A percentile compares a stretch with the other conserved stretches of the same genome.
phyloP scores from a whole-genome alignment of 1,140 invertebrate genomes.

The Bombyx mandarina region DNA sequence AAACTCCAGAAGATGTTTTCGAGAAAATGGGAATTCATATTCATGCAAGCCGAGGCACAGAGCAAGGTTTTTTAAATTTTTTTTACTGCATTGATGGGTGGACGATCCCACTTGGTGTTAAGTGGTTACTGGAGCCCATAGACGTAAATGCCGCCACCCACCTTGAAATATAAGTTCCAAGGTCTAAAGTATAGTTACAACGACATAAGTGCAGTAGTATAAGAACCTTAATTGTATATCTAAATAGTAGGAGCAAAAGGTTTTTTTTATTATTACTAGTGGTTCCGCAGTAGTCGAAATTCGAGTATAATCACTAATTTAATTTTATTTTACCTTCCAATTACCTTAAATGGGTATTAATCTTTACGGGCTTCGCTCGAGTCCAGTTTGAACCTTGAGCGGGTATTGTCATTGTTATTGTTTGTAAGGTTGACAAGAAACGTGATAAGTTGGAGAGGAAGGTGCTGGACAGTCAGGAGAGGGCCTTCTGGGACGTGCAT shows the following conservation, averaged over 20 bases:
- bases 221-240: no score
- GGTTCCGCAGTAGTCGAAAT: background rate
- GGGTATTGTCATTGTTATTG: background rate
- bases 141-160: no score
- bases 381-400: background rate
- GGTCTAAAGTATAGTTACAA: no score
- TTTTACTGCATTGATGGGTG: no score
- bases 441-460: slow-evolving; percentile 98
- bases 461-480: slow-evolving; percentile 98
- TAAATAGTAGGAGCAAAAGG: background rate
- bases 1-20: slow-evolving; percentile 99
- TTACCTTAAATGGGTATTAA: no score
- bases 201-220: no score
- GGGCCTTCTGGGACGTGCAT: slow-evolving; percentile 99
- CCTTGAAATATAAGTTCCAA: no score
- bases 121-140: no score
- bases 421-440: slow-evolving; percentile 94
- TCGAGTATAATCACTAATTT: no score
- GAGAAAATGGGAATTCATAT: slow-evolving; percentile 99
- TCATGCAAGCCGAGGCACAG: slow-evolving; percentile 94
- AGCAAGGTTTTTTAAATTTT: slow-evolving; percentile 51
- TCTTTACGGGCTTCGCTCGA: no score
- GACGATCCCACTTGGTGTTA: no score
- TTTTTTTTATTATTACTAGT: no score
- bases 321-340: background rate